These are phyloP conservation scores for Colius striatus DNA, from an alignment of 2,113 vertebrate species.

Conservation along the genomic window DNA sequence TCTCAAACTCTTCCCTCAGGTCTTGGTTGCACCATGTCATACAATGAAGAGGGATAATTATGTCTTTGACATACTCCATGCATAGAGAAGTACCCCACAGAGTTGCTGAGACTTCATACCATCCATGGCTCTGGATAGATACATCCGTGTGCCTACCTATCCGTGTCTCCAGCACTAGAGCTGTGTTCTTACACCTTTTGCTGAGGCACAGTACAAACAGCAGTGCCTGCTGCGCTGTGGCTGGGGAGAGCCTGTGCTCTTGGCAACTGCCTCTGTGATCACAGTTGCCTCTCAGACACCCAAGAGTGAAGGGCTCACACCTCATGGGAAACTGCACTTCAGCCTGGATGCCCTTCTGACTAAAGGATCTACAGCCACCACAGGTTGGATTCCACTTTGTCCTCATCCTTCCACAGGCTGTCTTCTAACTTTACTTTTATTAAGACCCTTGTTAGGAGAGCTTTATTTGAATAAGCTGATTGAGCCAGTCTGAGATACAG, in stretches of 20 bases:
- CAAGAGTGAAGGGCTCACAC: background rate
- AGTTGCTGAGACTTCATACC: background rate
- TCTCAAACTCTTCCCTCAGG: background rate
- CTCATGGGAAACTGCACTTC: background rate
- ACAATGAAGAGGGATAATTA: background rate
- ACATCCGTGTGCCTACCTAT: rapidly evolving
- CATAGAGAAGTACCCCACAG: background rate
- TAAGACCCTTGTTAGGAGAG: background rate
- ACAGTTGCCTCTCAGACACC: background rate
- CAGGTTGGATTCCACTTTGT: background rate
- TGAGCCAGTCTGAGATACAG: background rate
- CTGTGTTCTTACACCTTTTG: background rate
- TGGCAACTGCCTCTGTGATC: background rate
- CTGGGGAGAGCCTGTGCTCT: background rate
- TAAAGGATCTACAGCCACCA: background rate
- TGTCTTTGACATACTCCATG: background rate
- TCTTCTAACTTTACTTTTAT: background rate
- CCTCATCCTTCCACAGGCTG: rapidly evolving
- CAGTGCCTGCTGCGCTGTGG: background rate
- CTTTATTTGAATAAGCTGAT: background rate
- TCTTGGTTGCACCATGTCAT: background rate
- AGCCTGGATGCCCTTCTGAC: background rate
- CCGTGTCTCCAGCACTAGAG: background rate
- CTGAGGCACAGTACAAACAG: background rate
- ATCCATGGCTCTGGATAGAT: background rate